A percentile compares a stretch with the other conserved stretches of the same genome.
These are phyloP conservation scores for Craseonycteris thonglongyai DNA, from an alignment of 2,113 vertebrate genomes.

Conservation along the genomic window DNA sequence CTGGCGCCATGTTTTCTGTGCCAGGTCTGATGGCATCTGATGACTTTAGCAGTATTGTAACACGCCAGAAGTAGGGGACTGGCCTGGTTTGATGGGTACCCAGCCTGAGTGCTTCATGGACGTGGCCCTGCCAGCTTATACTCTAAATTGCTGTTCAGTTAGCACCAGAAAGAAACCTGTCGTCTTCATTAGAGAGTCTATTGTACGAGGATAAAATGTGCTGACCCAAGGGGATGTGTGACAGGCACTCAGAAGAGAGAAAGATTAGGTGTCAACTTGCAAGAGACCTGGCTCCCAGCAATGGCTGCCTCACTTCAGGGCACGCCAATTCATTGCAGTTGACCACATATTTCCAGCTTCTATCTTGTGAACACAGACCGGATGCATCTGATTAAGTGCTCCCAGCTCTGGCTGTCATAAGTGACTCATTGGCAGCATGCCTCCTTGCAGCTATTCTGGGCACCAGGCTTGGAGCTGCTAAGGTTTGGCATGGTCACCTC, in stretches of 20 bases:
- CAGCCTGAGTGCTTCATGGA: no score
- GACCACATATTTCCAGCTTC: constrained; percentile 16
- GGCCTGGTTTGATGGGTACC: not conserved
- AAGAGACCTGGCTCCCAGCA: not conserved
- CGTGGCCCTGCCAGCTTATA: not conserved
- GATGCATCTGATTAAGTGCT: constrained; percentile 53
- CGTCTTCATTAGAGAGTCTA: not conserved
- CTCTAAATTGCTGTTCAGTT: not conserved
- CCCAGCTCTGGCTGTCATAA: not conserved
- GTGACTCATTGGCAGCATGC: constrained; percentile 48
- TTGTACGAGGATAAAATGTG: not conserved
- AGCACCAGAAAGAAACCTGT: not conserved
- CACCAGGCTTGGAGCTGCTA: not conserved
- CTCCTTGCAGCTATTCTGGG: constrained; percentile 50
- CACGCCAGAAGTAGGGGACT: fast-evolving
- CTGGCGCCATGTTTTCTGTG: not conserved
- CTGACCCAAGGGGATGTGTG: not conserved
- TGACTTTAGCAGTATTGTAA: fast-evolving
- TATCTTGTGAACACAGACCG: constrained; percentile 17
- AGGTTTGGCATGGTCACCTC: not conserved
- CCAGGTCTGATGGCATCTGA: fast-evolving
- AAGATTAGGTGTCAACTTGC: not conserved
- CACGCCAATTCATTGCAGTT: constrained; percentile 33
- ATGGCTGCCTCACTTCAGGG: not conserved
- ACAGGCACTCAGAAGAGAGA: not conserved